A percentile compares a stretch with the other conserved stretches of the same genome.
phyloP scores from a whole-genome alignment of 1,140 invertebrate genomes.

The Cotesia chilonis region DNA sequence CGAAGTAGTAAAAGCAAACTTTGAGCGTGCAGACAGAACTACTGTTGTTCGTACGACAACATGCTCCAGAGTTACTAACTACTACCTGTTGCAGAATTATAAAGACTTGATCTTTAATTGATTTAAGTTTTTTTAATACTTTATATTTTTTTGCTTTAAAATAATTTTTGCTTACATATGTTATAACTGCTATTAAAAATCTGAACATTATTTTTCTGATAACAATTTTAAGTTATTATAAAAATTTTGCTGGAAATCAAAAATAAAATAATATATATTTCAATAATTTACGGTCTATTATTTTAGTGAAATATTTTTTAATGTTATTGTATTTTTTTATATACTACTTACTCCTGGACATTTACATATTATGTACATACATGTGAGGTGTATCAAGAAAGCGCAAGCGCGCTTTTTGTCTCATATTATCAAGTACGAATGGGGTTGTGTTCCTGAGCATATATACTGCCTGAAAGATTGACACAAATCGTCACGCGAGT shows the following conservation, averaged over 20 bases:
- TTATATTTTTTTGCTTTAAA: conserved; percentile 10
- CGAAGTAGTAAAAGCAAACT: conserved; percentile 99
- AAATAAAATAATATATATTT: no score
- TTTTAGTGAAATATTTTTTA: no score
- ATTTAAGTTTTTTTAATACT: conserved; percentile 43
- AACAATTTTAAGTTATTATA: no score
- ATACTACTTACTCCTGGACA: no score
- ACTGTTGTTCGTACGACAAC: conserved; percentile 96
- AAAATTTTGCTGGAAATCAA: no score
- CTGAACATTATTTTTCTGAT: no score
- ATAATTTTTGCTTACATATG: conserved; percentile 20
- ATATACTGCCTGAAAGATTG: conserved; percentile 17
- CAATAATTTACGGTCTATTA: no score
- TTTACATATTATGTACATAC: no score
- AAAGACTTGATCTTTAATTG: conserved; percentile 94
- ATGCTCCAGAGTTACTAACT: conserved; percentile 89
- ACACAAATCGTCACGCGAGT: conserved; percentile 28
- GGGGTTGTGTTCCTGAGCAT: not conserved
- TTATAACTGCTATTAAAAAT: not conserved
- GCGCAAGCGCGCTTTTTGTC: conserved; percentile 19
- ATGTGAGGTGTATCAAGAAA: not conserved
- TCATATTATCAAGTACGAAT: not conserved
- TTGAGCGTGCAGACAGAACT: conserved; percentile 94
- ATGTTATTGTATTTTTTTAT: no score
- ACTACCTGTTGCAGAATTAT: conserved; percentile 91